Evolutionary conservation across 2,888 invertebrate genomes (phyloP).

Genomic region (Monopis laevigella): DNA sequence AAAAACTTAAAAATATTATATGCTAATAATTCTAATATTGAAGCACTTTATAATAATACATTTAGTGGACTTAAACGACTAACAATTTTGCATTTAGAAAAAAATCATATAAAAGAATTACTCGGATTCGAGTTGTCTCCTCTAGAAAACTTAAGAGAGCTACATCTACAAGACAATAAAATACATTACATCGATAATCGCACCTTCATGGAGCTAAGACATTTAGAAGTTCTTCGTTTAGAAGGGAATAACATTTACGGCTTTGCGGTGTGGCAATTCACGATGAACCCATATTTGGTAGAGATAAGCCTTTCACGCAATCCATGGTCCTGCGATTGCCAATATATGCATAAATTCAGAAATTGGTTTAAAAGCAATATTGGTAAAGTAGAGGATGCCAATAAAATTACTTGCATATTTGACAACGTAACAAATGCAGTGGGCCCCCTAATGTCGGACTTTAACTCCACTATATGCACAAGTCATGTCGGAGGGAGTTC

Average conservation of each 20-base stretch:
- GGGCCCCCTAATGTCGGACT: slow-evolving; percentile 77
- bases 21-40: slow-evolving; percentile 89
- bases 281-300: slow-evolving; percentile 85
- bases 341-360: slow-evolving; percentile 81
- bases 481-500: slow-evolving; percentile 77
- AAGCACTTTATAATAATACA: slow-evolving; percentile 86
- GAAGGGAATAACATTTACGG: slow-evolving; percentile 85
- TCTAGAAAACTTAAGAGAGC: slow-evolving; percentile 82
- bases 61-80: slow-evolving; percentile 87
- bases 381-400: slow-evolving; percentile 83
- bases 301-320: slow-evolving; percentile 86
- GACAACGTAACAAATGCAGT: slow-evolving; percentile 76
- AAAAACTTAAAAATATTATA: slow-evolving; percentile 89
- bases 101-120: slow-evolving; percentile 82
- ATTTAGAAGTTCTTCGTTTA: slow-evolving; percentile 84
- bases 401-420: slow-evolving; percentile 78
- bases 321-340: slow-evolving; percentile 92
- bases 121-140: slow-evolving; percentile 85
- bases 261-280: slow-evolving; percentile 88
- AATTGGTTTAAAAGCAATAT: slow-evolving; percentile 81
- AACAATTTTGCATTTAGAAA: slow-evolving; percentile 84
- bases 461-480: slow-evolving; percentile 81
- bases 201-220: slow-evolving; percentile 82
- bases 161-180: slow-evolving; percentile 88
- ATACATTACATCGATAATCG: slow-evolving; percentile 85